Conservation (phyloP, 2,888 invertebrate genomes). For the Thymelicus sylvestris region DNA sequence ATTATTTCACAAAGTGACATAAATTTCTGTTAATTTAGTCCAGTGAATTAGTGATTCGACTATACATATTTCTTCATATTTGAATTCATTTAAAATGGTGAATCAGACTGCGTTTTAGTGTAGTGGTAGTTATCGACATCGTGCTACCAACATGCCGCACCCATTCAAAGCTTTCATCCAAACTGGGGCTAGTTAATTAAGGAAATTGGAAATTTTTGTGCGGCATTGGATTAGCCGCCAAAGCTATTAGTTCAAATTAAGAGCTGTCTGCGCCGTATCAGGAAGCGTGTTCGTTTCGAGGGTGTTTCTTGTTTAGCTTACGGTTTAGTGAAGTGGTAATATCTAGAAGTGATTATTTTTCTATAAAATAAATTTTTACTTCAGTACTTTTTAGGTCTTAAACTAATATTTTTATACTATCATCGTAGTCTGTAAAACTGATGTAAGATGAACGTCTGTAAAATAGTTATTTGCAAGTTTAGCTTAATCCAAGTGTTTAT, state of each 20-base stretch:
- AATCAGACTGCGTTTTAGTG: slow-evolving; percentile 56
- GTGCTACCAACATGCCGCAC: slow-evolving; percentile 74
- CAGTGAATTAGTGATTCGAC: too few species aligned
- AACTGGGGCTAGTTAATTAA: slow-evolving; percentile 79
- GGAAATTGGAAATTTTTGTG: slow-evolving; percentile 83
- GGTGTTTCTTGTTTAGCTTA: slow-evolving; percentile 19
- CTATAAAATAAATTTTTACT: too few species aligned
- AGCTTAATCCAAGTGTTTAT: too few species aligned
- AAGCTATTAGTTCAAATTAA: slow-evolving; percentile 84
- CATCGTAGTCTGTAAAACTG: too few species aligned
- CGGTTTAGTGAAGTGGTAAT: slow-evolving; percentile 12
- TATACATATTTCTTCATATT: too few species aligned
- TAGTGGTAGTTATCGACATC: slow-evolving; percentile 71
- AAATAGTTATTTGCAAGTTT: too few species aligned
- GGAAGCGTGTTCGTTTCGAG: slow-evolving; percentile 52
- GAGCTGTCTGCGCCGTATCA: slow-evolving; percentile 66
- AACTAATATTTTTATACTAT: too few species aligned
- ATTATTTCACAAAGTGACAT: too few species aligned
- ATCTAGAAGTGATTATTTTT: neutral
- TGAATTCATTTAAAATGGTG: neutral
- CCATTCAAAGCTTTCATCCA: slow-evolving; percentile 71
- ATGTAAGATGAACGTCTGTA: too few species aligned
- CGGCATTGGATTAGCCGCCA: slow-evolving; percentile 76
- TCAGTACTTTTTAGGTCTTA: too few species aligned
- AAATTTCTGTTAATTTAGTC: too few species aligned